Percentiles rank a stretch among this genome's conserved stretches.
phyloP scores from a whole-genome alignment of 2,113 vertebrate species.

The Tachysurus vachellii region DNA sequence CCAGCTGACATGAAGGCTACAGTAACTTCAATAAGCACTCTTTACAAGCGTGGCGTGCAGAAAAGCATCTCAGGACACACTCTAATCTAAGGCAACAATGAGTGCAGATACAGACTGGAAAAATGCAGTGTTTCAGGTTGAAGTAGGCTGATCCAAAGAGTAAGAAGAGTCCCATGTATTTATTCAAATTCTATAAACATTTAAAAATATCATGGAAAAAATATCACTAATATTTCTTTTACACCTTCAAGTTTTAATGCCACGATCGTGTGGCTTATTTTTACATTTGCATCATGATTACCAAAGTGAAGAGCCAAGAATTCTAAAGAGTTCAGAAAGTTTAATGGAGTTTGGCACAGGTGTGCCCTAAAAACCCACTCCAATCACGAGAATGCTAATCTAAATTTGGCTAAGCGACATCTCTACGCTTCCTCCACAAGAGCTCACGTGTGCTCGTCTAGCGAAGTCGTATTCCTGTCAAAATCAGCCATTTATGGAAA shows the following conservation, averaged over 20 bases:
- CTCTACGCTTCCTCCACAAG: background rate
- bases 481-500: constrained; percentile 28
- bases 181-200: background rate
- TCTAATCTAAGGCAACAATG: background rate
- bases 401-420: background rate
- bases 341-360: constrained; percentile 11
- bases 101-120: background rate
- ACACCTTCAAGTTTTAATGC: background rate
- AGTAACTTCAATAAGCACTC: background rate
- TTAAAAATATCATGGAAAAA: background rate
- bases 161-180: background rate
- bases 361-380: constrained; percentile 31
- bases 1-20: background rate
- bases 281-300: background rate
- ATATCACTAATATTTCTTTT: background rate
- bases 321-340: background rate
- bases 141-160: background rate
- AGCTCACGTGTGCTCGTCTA: constrained; percentile 11
- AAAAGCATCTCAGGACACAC: background rate
- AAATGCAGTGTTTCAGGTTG: background rate
- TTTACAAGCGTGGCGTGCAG: background rate
- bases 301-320: background rate
- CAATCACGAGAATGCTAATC: background rate
- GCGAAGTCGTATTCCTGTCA: constrained; percentile 6
- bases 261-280: background rate